A percentile compares a stretch with the other conserved stretches of the same genome.
phyloP scores from a whole-genome alignment of 2,113 vertebrate species.

The Condylura cristata region DNA sequence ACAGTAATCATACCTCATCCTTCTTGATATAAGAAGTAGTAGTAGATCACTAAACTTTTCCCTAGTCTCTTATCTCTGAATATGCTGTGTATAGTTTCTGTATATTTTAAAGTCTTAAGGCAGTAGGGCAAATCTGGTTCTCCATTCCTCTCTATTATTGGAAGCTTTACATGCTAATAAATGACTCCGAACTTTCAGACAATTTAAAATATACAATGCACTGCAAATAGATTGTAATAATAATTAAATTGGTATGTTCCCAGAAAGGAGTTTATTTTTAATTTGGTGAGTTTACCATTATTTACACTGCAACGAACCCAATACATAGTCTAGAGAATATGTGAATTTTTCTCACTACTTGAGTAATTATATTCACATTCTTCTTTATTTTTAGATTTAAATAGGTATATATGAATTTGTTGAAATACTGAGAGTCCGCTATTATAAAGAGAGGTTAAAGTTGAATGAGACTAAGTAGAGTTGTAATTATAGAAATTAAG shows the following conservation, averaged over 20 bases:
- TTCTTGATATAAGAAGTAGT: too few relatives aligned
- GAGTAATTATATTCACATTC: background rate
- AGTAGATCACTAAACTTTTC: background rate
- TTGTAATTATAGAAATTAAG: conserved; percentile 47
- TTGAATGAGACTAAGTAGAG: conserved; percentile 19
- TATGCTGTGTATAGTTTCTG: background rate
- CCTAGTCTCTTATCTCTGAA: background rate
- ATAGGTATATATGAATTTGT: background rate
- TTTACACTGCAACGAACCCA: background rate
- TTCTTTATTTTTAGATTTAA: conserved; percentile 29
- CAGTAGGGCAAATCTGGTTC: background rate
- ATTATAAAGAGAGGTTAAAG: conserved; percentile 17
- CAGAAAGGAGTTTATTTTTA: too few relatives aligned
- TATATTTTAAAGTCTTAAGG: background rate
- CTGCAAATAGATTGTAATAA: conserved; percentile 12
- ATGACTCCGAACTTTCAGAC: background rate
- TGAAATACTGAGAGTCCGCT: background rate
- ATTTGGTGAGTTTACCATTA: conserved; percentile 26
- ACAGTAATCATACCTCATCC: background rate
- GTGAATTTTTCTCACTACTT: conserved; percentile 12
- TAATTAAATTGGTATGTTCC: background rate
- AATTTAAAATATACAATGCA: background rate
- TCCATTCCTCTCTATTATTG: background rate
- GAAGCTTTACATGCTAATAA: conserved; percentile 25
- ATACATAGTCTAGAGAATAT: background rate